Conservation (phyloP, 2,888 invertebrate genomes). For the Crematogaster levior region DNA sequence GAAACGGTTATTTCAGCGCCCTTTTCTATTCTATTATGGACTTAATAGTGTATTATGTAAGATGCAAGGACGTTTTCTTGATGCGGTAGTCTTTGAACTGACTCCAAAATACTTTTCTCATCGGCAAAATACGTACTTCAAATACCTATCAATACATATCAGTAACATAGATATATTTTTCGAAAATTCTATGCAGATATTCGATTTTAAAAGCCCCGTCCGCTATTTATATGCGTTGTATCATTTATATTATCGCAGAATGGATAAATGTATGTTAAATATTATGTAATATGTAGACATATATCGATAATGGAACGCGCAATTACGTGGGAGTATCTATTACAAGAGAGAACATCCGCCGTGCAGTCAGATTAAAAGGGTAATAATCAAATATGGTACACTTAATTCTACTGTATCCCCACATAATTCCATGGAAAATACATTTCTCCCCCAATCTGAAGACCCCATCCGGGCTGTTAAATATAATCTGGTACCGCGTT, state of each 20-base stretch:
- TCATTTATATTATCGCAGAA: background rate
- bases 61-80: conserved; percentile 39
- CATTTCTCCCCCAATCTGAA: conserved; percentile 77
- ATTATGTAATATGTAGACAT: background rate
- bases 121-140: background rate
- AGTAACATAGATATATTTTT: background rate
- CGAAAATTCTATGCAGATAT: background rate
- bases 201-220: background rate
- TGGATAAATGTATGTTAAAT: background rate
- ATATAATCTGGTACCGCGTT: conserved; percentile 83
- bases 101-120: conserved; percentile 16
- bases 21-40: conserved; percentile 66
- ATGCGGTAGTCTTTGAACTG: conserved; percentile 3
- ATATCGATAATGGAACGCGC: conserved; percentile 9
- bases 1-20: conserved; percentile 82
- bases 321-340: conserved; percentile 34
- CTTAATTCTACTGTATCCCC: conserved; percentile 81
- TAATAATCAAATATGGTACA: conserved; percentile 84
- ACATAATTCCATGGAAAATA: conserved; percentile 82
- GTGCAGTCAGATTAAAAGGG: conserved; percentile 82
- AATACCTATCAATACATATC: too few species aligned
- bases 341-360: conserved; percentile 53
- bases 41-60: conserved; percentile 63
- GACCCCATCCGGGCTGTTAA: conserved; percentile 79
- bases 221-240: background rate